A percentile compares a stretch with the other conserved stretches of the same genome.
Conservation (phyloP, 2,113 vertebrate genomes). For the Jacana jacana region DNA sequence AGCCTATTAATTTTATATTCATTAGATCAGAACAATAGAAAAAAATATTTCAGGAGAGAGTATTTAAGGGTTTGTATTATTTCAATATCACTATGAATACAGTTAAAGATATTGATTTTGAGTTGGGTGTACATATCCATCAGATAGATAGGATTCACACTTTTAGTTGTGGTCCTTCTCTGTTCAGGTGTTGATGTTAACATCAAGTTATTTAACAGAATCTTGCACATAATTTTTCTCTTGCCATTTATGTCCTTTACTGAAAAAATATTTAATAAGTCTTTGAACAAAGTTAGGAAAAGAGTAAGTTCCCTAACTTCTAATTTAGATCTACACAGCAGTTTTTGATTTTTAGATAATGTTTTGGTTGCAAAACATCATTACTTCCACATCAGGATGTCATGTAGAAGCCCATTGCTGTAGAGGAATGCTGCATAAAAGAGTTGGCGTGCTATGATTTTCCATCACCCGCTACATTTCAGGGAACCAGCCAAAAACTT, state of each 20-base stretch:
- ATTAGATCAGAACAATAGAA: not conserved
- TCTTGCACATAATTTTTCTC: not conserved
- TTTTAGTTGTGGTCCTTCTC: not conserved
- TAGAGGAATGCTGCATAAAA: too few species aligned
- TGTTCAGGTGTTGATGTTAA: not conserved
- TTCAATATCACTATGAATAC: not conserved
- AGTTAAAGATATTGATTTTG: not conserved
- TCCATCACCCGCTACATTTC: not conserved
- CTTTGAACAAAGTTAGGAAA: not conserved
- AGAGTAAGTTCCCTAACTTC: not conserved
- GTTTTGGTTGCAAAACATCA: not conserved
- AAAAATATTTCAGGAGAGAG: not conserved
- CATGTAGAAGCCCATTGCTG: not conserved
- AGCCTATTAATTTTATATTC: not conserved
- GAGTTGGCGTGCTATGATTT: not conserved
- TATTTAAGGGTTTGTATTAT: not conserved
- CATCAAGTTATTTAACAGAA: not conserved
- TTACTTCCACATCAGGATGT: not conserved
- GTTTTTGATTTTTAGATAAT: not conserved
- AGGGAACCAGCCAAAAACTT: not conserved
- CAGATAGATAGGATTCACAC: not conserved
- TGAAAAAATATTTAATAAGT: not conserved
- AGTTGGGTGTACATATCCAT: not conserved
- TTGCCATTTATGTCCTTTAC: not conserved
- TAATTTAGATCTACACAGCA: not conserved